Base-by-base conservation (phyloP, 2,888 invertebrate genomes). In the Macrophya annulata region DNA sequence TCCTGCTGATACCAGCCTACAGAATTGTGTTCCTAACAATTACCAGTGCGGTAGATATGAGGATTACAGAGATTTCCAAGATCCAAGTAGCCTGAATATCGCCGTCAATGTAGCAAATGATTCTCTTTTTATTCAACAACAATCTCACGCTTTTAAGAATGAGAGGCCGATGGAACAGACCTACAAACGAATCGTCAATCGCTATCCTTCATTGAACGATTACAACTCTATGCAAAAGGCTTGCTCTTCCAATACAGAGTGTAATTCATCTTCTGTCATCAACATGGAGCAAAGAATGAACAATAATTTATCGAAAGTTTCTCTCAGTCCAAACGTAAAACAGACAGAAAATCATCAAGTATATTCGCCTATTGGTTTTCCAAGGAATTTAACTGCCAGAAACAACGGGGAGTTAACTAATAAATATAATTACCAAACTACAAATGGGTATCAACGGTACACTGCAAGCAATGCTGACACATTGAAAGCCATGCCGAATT, bases 291-390 rank as follows among this genome's bases (percentile, higher is more conserved):
- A 90, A 81, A 89, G 91, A 85, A 88, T 92, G 40, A 92, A 92
- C 85, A 90, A 91, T 51, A 91, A 90, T 81, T 85, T 91, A 17
- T 85, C 92, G 6, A 93, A 92, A 82, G 88, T 90, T 65, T 84
- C 68, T 43, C 87, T 89, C 17, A 92, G 91, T 86, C 90, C 92
- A 0, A 91, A 91, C 45, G 12, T 51, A 10, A 85, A 82, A 84
- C 86, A 87, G 88, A 88, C 85, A 43, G 85, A 86, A 40, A 87
- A 51, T 59, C 86, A 87, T 31, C 86, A 90, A 81, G 89, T 89
- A 4, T 92, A 91, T 81, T 92, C 91, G 4, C 90, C 92, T 0
- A 91, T 91, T 31, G 90, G 90, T n/a, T 92, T 93, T 85, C 91
- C 92, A 21, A 90, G 90, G 48, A 91, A 91, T 65, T 77, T 91